A percentile compares a stretch with the other conserved stretches of the same genome.
Evolutionary conservation across 2,888 invertebrate genomes (phyloP).

Genomic region (Molorchus minor): DNA sequence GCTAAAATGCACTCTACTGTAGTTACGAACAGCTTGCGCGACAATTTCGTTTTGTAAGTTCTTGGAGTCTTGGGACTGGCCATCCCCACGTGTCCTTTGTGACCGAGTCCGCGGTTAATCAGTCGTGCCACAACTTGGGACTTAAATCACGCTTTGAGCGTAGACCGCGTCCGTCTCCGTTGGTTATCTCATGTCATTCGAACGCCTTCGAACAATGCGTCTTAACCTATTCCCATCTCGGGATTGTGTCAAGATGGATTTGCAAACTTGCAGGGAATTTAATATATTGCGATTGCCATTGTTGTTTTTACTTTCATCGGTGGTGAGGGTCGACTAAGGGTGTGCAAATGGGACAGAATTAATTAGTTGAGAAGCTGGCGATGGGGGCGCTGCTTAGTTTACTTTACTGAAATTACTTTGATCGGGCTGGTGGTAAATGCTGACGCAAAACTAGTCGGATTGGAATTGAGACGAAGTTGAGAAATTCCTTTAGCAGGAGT

Average conservation of each 20-base stretch:
- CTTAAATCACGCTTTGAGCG: constrained; percentile 52
- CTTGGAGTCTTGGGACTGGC: too few relatives aligned
- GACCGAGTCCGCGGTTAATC: constrained; percentile 52
- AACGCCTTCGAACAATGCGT: constrained; percentile 56
- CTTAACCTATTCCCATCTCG: constrained; percentile 42
- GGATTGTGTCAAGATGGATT: constrained; percentile 39
- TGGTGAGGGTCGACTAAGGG: constrained; percentile 30
- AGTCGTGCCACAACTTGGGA: constrained; percentile 49
- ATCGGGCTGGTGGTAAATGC: constrained; percentile 10
- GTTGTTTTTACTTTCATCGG: constrained; percentile 34
- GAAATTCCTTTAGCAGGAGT: too few relatives aligned
- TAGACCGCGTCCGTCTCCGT: constrained; percentile 45
- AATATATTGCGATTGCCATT: constrained; percentile 32
- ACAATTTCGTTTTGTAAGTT: too few relatives aligned
- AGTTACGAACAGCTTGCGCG: too few relatives aligned
- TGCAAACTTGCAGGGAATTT: constrained; percentile 24
- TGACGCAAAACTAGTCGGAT: not conserved
- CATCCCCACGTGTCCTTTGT: constrained; percentile 45
- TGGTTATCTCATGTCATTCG: constrained; percentile 50
- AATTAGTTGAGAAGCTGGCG: constrained; percentile 36
- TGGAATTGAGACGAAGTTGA: too few relatives aligned
- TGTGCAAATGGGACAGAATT: constrained; percentile 31
- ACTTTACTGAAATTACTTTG: not conserved
- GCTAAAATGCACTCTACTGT: too few relatives aligned
- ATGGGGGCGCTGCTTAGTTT: constrained; percentile 23